Evolutionary conservation across 2,797 vertebrate genomes (phyloP).

Genomic region (Sphenopsis melanotis): DNA sequence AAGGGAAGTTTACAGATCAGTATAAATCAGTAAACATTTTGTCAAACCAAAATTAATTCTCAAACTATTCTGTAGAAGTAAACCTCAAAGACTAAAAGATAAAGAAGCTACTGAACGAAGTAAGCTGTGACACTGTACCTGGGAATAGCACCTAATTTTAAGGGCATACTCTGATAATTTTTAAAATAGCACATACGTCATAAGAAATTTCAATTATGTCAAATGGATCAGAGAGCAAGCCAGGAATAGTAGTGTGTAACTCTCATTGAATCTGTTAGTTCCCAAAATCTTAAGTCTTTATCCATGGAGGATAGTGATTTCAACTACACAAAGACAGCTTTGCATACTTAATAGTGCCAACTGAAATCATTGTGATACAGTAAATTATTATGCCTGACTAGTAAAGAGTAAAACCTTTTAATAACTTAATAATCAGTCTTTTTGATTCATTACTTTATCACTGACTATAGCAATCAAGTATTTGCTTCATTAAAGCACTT

Average conservation of each 20-base stretch:
- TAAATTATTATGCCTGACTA: not conserved
- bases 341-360: not conserved
- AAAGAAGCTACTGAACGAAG: not conserved
- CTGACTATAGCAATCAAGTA: not conserved
- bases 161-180: not conserved
- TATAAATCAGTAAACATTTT: not conserved
- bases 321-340: not conserved
- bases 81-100: not conserved
- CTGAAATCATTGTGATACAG: not conserved
- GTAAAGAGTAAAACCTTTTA: not conserved
- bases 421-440: not conserved
- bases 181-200: not conserved
- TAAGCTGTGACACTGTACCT: not conserved
- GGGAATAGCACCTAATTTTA: not conserved
- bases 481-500: not conserved
- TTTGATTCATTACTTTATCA: not conserved
- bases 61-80: not conserved
- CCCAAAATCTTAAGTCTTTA: not conserved
- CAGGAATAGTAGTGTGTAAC: not conserved
- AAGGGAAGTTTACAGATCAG: not conserved
- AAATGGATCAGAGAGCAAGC: not conserved
- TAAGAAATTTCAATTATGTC: not conserved
- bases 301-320: not conserved
- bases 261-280: not conserved
- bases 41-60: not conserved